These are phyloP conservation scores for Neodiprion fabricii DNA, from an alignment of 1,140 invertebrate species.

Conservation along the genomic window DNA sequence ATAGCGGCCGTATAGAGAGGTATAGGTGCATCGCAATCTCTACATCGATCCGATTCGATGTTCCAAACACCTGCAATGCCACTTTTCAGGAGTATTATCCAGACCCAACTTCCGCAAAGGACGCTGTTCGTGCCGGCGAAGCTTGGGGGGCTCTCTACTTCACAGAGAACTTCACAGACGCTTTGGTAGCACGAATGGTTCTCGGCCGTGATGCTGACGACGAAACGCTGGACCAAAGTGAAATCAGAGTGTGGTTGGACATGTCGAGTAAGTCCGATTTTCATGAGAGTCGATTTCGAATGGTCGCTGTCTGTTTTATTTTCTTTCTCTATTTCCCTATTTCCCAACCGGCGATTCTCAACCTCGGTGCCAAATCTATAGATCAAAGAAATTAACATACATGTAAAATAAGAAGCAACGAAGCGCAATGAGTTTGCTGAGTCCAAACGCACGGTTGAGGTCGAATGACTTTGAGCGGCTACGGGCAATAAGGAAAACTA, in stretches of 20 bases:
- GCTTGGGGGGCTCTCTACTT: constrained; percentile 89
- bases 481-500: neutral
- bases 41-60: neutral
- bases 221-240: constrained; percentile 80
- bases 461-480: neutral
- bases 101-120: constrained; percentile 70
- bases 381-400: neutral
- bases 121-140: constrained; percentile 75
- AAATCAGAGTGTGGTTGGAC: constrained; percentile 85
- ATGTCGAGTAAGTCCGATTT: constrained; percentile 78
- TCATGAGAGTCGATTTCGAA: neutral
- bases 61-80: neutral
- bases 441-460: neutral
- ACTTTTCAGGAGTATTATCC: constrained; percentile 71
- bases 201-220: constrained; percentile 74
- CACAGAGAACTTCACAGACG: constrained; percentile 84
- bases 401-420: neutral
- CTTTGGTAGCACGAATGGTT: constrained; percentile 74
- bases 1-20: no score
- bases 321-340: neutral
- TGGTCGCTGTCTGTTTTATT: neutral
- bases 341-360: constrained; percentile 7
- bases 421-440: neutral
- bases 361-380: constrained; percentile 7
- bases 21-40: no score